Evolutionary conservation across 2,888 invertebrate species (phyloP), one percentile per base, ranked within the genome.

Genomic region (Dryobota labecula): DNA sequence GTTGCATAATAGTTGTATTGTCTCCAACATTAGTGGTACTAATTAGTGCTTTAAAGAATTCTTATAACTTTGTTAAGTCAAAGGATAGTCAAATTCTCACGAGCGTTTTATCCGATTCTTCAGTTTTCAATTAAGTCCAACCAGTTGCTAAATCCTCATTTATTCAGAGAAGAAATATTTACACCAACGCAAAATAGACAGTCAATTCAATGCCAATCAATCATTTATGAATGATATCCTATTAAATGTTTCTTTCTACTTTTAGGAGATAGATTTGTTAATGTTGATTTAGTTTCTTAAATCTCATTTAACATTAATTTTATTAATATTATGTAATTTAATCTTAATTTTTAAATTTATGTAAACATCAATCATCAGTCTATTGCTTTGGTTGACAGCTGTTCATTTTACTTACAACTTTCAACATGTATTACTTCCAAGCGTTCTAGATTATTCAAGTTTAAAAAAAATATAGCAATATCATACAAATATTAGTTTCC

Each of bases 181-280:
- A 64, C 54, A 47, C 66, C 69, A 51, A 69, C 69, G 78, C 78
- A 70, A 53, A 67, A 51, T 43, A 51, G 53, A 49, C n/a, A 68
- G 54, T 64, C 69, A 75, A 36, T 56, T 75, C 30, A 65, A 49
- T 62, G 51, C 36, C 57, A 77, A 62, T 77, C 66, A 51, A 49
- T 65, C 47, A 68, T 71, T 51, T 63, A 70, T 36, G 54, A 64
- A 70, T 24, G 38, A 51, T 58, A 70, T 54, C 30, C 43, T 38
- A 65, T 51, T 62, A 68, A 41, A 43, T 24, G 56, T 47, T 47
- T 60, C 61, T 65, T 61, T 68, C n/a, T 72, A n/a, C 20, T 43
- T 71, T 33, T 41, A 68, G 11, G 38, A 60, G 41, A 49, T 64
- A 20, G 24, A 49, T 62, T 58, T 43, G 24, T 27, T 58, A 38